A percentile compares a stretch with the other conserved stretches of the same genome.
Conservation (phyloP, 92 coral and sea anemone species). For the Heteractis magnifica region DNA sequence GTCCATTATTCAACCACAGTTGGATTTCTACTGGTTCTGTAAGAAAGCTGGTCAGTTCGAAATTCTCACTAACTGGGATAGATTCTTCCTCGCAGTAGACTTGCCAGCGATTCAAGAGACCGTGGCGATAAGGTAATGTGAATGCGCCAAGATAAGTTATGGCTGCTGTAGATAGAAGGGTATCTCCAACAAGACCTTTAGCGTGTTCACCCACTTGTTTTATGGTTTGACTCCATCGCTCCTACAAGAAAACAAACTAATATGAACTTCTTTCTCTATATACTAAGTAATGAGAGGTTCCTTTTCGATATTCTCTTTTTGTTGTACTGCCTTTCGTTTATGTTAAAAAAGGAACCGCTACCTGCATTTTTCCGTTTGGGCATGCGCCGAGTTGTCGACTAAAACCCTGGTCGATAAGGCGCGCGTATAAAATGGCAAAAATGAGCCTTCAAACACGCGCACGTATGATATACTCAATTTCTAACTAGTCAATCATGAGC, state of each 20-base stretch:
- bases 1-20: slow-evolving; percentile 75
- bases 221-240: slow-evolving; percentile 83
- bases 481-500: too few relatives aligned
- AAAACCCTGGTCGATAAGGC: too few relatives aligned
- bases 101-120: slow-evolving; percentile 73
- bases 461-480: too few relatives aligned
- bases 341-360: too few relatives aligned
- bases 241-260: slow-evolving; percentile 27
- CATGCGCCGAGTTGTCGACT: too few relatives aligned
- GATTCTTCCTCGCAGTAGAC: slow-evolving; percentile 60
- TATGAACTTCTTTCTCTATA: background rate
- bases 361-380: too few relatives aligned
- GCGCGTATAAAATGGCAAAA: too few relatives aligned
- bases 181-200: slow-evolving; percentile 78
- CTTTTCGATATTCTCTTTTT: background rate
- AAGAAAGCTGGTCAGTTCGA: slow-evolving; percentile 84
- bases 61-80: slow-evolving; percentile 72
- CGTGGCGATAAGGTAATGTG: slow-evolving; percentile 67
- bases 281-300: background rate
- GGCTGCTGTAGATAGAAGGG: slow-evolving; percentile 82
- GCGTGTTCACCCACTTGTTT: slow-evolving; percentile 53
- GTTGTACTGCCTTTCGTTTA: too few relatives aligned
- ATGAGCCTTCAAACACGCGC: too few relatives aligned
- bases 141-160: slow-evolving; percentile 89
- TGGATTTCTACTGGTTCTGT: slow-evolving; percentile 84